A percentile compares a stretch with the other conserved stretches of the same genome.
phyloP scores from a whole-genome alignment of 1,140 invertebrate genomes.

The Drosophila kikkawai region DNA sequence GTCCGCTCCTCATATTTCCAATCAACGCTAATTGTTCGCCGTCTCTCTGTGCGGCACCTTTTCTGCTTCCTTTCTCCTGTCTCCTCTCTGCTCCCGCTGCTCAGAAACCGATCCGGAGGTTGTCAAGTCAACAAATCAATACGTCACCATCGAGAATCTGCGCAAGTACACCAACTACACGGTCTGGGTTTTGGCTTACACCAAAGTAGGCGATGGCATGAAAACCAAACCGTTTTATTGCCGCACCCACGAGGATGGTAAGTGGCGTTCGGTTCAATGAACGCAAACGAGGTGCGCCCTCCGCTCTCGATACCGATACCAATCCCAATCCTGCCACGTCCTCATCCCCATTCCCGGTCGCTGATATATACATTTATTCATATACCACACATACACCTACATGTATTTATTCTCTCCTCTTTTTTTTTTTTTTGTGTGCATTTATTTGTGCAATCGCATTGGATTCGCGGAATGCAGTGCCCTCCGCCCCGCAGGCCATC shows the following conservation, averaged over 20 bases:
- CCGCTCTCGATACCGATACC: slow-evolving; percentile 2
- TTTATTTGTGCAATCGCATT: slow-evolving; percentile 50
- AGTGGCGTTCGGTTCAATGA: slow-evolving; percentile 81
- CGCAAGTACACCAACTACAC: slow-evolving; percentile 97
- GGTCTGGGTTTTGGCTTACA: slow-evolving; percentile 94
- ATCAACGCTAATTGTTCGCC: slow-evolving; percentile 72
- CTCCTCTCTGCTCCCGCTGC: slow-evolving; percentile 6
- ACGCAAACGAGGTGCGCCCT: slow-evolving; percentile 69
- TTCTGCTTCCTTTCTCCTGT: background rate
- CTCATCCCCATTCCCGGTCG: slow-evolving; percentile 6
- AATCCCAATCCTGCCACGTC: background rate
- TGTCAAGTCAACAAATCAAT: slow-evolving; percentile 85
- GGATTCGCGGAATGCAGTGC: slow-evolving; percentile 87
- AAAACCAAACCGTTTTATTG: slow-evolving; percentile 93
- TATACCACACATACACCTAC: slow-evolving; percentile 41
- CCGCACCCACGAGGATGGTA: slow-evolving; percentile 96
- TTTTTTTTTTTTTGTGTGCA: slow-evolving; percentile 3
- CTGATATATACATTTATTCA: slow-evolving; percentile 63
- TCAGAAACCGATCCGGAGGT: slow-evolving; percentile 84
- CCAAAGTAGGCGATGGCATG: slow-evolving; percentile 94
- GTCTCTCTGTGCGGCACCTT: slow-evolving; percentile 29
- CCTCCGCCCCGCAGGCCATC: slow-evolving; percentile 93
- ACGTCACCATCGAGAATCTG: slow-evolving; percentile 84
- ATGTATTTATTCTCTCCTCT: slow-evolving; percentile 21
- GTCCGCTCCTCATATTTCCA: slow-evolving; percentile 67